Conservation (phyloP, 64 coral and sea anemone genomes). For the Stichodactyla helianthus region DNA sequence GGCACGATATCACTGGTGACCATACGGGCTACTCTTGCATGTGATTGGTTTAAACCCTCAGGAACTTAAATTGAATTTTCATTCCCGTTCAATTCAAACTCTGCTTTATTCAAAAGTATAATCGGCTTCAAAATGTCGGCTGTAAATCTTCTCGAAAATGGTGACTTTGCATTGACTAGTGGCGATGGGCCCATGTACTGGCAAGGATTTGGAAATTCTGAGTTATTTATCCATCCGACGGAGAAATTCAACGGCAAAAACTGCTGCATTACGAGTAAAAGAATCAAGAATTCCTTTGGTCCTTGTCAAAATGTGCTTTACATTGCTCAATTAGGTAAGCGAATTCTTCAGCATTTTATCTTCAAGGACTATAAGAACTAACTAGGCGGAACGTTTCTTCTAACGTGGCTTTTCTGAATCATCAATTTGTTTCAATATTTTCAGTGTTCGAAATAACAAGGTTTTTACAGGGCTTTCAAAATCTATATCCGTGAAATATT, state of each 20-base stretch:
- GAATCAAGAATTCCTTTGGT: not conserved
- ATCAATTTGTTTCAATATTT: no score
- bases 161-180: not conserved
- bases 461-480: no score
- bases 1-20: no score
- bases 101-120: not conserved
- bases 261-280: not conserved
- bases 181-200: not conserved
- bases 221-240: not conserved
- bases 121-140: not conserved
- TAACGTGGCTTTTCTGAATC: no score
- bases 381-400: no score
- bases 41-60: not conserved
- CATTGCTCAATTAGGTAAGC: not conserved
- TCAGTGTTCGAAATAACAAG: no score
- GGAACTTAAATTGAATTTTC: not conserved
- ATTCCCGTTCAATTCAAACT: not conserved
- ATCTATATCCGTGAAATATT: no score
- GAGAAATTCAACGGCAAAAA: slow-evolving; percentile 4
- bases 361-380: no score
- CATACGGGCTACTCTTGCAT: no score
- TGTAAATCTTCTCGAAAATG: not conserved
- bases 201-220: slow-evolving; percentile 9
- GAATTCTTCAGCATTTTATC: not conserved
- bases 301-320: not conserved